These are phyloP conservation scores for Myioborus miniatus DNA, from an alignment of 2,797 vertebrate genomes.

Conservation along the genomic window DNA sequence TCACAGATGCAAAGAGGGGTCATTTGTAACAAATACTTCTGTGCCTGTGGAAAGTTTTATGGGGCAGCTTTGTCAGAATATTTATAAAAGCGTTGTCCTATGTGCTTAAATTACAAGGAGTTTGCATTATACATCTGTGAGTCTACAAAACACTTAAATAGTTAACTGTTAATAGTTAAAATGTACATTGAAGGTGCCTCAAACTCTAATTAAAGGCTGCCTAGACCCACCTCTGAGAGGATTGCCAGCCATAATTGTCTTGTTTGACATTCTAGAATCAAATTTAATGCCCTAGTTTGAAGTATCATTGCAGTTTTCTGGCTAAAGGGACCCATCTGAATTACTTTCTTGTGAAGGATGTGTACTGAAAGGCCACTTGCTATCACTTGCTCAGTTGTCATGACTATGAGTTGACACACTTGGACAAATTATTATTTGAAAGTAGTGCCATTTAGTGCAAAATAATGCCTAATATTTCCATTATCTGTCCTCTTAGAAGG, in stretches of 20 bases:
- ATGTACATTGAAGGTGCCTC: background rate
- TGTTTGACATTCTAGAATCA: background rate
- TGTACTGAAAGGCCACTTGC: background rate
- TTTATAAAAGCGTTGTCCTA: background rate
- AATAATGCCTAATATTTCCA: background rate
- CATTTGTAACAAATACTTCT: background rate
- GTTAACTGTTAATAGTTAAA: background rate
- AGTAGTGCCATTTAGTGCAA: background rate
- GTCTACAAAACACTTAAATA: background rate
- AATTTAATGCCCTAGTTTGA: background rate
- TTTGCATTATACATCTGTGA: background rate
- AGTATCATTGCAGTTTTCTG: background rate
- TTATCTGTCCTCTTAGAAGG: background rate
- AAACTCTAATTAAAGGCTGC: background rate
- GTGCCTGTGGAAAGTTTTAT: background rate
- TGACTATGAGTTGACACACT: background rate
- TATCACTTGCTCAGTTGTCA: background rate
- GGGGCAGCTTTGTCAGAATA: background rate
- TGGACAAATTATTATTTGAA: background rate
- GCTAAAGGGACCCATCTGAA: background rate
- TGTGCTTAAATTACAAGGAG: background rate
- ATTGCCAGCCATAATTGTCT: background rate
- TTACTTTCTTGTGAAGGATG: background rate
- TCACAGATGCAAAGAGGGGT: background rate
- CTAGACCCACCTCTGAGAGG: background rate